Conservation (phyloP, 2,113 vertebrate genomes). For the Ameiurus melas region DNA sequence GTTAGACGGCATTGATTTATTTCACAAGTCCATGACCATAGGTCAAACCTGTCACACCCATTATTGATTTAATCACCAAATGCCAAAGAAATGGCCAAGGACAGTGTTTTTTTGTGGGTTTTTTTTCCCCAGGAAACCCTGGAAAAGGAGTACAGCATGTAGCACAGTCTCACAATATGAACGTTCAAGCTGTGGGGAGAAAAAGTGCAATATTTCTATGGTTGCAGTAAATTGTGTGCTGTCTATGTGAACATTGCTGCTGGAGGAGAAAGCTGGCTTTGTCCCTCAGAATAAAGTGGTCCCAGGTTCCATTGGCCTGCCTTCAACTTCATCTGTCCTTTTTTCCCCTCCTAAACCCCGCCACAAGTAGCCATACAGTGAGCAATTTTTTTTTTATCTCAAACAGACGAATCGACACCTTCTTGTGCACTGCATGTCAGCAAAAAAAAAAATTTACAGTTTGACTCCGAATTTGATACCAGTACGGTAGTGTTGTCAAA, state of each 20-base stretch:
- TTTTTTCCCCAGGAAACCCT: background rate
- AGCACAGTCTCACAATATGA: conserved; percentile 1
- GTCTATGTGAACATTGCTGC: conserved; percentile 5
- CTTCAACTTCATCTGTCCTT: no score
- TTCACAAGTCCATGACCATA: conserved; percentile 7
- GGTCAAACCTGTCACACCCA: conserved; percentile 20
- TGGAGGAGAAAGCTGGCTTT: background rate
- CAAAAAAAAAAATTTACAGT: no score
- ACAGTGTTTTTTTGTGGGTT: background rate
- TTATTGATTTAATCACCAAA: conserved; percentile 28
- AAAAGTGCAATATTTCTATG: conserved; percentile 17
- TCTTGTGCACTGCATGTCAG: no score
- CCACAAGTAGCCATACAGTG: no score
- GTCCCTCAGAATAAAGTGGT: conserved; percentile 40
- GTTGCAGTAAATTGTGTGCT: background rate
- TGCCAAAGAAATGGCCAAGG: conserved; percentile 16
- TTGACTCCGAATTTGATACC: background rate
- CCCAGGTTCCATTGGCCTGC: conserved; percentile 27
- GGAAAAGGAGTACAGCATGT: background rate
- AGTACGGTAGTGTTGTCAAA: background rate
- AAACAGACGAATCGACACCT: no score
- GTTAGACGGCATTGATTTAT: conserved; percentile 20
- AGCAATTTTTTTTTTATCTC: no score
- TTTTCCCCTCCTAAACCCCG: no score
- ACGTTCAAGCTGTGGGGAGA: background rate